Evolutionary conservation across 1,140 invertebrate species (phyloP), one percentile per base, ranked within the genome.

Genomic region (Sycophaga agraensis): DNA sequence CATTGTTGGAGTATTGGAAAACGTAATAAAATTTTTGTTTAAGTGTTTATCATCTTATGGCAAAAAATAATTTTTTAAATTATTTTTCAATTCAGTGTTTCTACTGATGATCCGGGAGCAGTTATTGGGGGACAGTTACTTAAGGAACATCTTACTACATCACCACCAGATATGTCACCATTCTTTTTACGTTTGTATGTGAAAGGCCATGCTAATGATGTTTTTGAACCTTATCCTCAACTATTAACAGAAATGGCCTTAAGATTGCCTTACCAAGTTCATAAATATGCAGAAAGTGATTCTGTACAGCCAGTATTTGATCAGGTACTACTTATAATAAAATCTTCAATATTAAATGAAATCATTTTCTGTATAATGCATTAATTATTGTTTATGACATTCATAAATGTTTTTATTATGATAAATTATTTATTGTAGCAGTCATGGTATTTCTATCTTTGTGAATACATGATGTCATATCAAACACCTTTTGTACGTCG

Each of bases 401-500:
- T n/a, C n/a, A n/a, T n/a, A n/a, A n/a, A n/a, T n/a, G n/a, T n/a
- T n/a, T n/a, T n/a, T n/a, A n/a, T n/a, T n/a, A n/a, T n/a, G 21
- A 42, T 21, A 17, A 42, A 45, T 50, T 64, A 63, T 12, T 26
- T 63, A 37, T 68, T 39, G 43, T 12, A 72, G 69, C 77, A 83
- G 67, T 82, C 82, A 0, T 95, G 92, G 92, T 88, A 88, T 64
- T 86, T 87, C 48, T 86, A 88, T 66, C 84, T 99, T 1, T 97
- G 96, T 76, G 96, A 99, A 74, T 98, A 97, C 72, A 96, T 98
- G 92, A 96, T 98, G 91, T 91, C 92, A 12, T 86, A 90, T 72
- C 86, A 94, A 79, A 91, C 90, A 65, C 86, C 90, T 6, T 84
- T 91, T 43, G 84, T 91, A 1, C 78, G 89, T 53, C 79, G 90